Evolutionary conservation across 2,113 vertebrate genomes (phyloP), one percentile per base, ranked within the genome.

Genomic region (Dolichotis patagonum): DNA sequence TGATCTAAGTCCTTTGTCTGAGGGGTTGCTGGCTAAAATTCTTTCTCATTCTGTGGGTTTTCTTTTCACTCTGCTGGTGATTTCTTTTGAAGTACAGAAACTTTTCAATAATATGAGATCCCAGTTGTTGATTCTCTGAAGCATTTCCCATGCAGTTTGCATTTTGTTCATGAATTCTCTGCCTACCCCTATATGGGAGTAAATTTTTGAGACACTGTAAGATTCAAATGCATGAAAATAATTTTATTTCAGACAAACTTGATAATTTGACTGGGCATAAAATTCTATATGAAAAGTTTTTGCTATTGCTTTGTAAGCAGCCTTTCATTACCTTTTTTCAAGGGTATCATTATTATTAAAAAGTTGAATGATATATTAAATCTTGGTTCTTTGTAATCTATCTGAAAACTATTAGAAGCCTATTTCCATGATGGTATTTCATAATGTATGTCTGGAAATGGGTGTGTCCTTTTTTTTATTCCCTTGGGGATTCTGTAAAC

Each of bases 231-330:
- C 58, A 41, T 54, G 28, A 91, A 84, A 80, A 65, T 75, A 58
- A 71, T 69, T 92, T 91, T 46, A 92, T 90, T 93, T 80, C 84
- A 65, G 19, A 77, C 28, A 69, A 63, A 91, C 24, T 88, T 91
- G 16, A 90, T 77, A 78, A 82, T 69, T 92, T 67, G 63, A 14
- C 30, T 62, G 5, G 28, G 30, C 67, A 81, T 75, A 92, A 92
- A 96, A 69, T 86, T 96, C 54, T 73, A 60, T 2, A 11, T 71
- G 52, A 46, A 67, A 94, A n/a, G 77, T 69, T 86, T 75, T 85
- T 22, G 20, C 60, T 30, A 30, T 11, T 65, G 80, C 35, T 85
- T 81, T 54, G 35, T 75, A 52, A 80, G 17, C 17, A 75, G 73
- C 89, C 35, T 1, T 81, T 5, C 26, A 49, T 35, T 86, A 28